Evolutionary conservation across 2,888 invertebrate species (phyloP), one percentile per base, ranked within the genome.

Genomic region (Apodemia zela): DNA sequence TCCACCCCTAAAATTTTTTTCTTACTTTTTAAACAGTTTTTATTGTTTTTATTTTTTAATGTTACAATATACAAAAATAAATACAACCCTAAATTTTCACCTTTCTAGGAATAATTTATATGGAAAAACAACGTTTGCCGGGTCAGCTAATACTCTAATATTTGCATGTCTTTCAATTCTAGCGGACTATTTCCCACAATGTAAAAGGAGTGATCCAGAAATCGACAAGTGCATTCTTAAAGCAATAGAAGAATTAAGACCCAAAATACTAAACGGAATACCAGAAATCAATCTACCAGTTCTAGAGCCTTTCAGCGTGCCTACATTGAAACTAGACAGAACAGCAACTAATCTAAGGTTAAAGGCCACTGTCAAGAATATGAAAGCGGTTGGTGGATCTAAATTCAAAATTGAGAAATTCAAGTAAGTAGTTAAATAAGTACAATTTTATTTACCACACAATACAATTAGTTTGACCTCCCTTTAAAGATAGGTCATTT

Each of bases 291-390:
- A 92, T 66, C 92, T 95, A 25, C 95, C 95, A 1, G 82, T 94
- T 0, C 85, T 94, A 68, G 96, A 96, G 67, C 96, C 96, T 0
- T 92, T 96, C 68, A 84, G 80, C 11, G 88, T 96, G 15, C 95
- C 96, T 0, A 93, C 94, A 62, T 87, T 96, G 66, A 93, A 93
- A 71, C 93, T 96, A 68, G 94, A 94, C 77, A 94, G 95, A 72
- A 94, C 94, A 0, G 91, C 94, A 8, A 94, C 95, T 1, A 93
- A 95, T n/a, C 92, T 96, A 25, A 93, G 93, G 66, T 77, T 96
- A 17, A 94, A 94, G 70, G 95, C 96, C 0, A 92, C 92, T 0
- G 93, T 95, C 67, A 94, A 84, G 66, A 93, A 96, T 68, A 93
- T 95, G 61, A 92, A 91, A 71, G 92, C 95, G 0, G 84, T 83